Conservation (phyloP, 23 tunicate genomes). For the Clavelina lepadiformis region DNA sequence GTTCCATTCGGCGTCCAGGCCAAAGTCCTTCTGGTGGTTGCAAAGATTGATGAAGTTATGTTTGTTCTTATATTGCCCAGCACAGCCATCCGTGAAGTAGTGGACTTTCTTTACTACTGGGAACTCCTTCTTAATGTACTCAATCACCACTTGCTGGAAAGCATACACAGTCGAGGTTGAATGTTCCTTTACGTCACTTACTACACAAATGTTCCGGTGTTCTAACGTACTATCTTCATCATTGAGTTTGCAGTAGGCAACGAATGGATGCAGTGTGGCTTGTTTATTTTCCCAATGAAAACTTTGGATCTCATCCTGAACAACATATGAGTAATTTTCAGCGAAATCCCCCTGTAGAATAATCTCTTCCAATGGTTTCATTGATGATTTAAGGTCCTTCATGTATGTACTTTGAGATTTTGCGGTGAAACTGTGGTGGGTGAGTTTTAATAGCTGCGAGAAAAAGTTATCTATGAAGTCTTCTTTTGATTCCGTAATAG, state of each 20-base stretch:
- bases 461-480: conserved; percentile 5
- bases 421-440: conserved; percentile 12
- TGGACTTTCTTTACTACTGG: not conserved
- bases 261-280: conserved; percentile 12
- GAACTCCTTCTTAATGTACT: not conserved
- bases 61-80: conserved; percentile 14
- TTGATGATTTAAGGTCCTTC: conserved; percentile 1
- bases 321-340: conserved; percentile 8
- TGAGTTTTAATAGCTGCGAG: not conserved
- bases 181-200: conserved; percentile 12
- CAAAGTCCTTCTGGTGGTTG: conserved; percentile 1
- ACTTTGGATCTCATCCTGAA: conserved; percentile 12
- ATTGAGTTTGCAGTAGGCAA: conserved; percentile 1
- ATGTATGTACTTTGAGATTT: conserved; percentile 7
- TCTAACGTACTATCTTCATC: conserved; percentile 1
- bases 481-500: conserved; percentile 4
- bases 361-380: conserved; percentile 4
- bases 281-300: conserved; percentile 3
- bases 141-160: conserved; percentile 12
- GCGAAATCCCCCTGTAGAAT: conserved; percentile 13
- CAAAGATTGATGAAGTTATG: conserved; percentile 19
- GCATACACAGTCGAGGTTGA: conserved; percentile 7
- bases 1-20: conserved; percentile 17
- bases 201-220: conserved; percentile 8
- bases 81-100: conserved; percentile 3